Percentiles rank a stretch among this genome's conserved stretches.
Evolutionary conservation across 1,140 invertebrate species (phyloP).

Genomic region (Lepeophtheirus salmonis): DNA sequence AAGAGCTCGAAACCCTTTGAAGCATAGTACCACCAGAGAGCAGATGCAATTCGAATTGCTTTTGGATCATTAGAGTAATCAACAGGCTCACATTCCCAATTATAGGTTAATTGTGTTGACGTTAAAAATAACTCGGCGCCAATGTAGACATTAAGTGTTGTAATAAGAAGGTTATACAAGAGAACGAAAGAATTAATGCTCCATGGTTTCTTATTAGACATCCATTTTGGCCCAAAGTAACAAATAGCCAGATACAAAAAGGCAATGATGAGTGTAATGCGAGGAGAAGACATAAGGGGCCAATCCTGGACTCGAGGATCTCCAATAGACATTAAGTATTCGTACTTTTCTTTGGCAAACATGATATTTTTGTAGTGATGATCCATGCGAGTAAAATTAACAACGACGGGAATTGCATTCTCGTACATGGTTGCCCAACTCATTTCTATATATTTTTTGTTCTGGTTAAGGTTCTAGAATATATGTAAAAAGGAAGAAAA

Average conservation of each 20-base stretch:
- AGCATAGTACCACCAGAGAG: conserved; percentile 92
- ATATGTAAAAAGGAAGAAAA: no score
- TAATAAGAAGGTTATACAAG: conserved; percentile 62
- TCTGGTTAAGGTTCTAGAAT: no score
- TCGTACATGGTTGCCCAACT: neutral
- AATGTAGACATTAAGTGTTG: conserved; percentile 64
- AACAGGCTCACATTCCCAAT: conserved; percentile 72
- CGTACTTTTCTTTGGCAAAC: neutral
- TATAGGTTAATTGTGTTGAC: conserved; percentile 56
- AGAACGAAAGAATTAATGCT: conserved; percentile 53
- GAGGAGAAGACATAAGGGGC: conserved; percentile 62
- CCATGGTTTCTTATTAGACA: conserved; percentile 58
- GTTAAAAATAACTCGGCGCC: conserved; percentile 49
- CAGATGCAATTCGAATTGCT: conserved; percentile 69
- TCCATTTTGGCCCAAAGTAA: conserved; percentile 55
- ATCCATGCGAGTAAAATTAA: neutral
- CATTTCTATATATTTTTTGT: no score
- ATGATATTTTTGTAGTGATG: conserved; percentile 1
- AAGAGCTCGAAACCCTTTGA: conserved; percentile 83
- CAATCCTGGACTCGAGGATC: conserved; percentile 63
- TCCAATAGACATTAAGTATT: conserved; percentile 25
- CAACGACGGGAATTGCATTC: neutral
- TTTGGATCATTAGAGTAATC: conserved; percentile 53
- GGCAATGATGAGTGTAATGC: conserved; percentile 52
- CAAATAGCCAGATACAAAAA: conserved; percentile 57